These are phyloP conservation scores for Pyralis farinalis DNA, from an alignment of 2,888 invertebrate species.

Conservation along the genomic window DNA sequence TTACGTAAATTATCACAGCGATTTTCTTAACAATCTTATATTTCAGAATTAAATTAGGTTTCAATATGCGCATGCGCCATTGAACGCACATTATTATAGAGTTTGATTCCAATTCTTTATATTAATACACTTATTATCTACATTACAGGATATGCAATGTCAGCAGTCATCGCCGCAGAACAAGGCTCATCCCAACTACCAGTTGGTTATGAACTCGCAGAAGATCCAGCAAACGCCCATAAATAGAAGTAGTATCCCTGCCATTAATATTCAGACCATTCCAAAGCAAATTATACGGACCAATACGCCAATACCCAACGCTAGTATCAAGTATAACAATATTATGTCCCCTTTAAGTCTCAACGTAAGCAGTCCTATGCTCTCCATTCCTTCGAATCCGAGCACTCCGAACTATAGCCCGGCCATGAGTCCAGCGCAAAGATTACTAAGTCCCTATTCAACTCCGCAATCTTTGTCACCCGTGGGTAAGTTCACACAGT, in stretches of 20 bases:
- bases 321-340: slow-evolving; percentile 24
- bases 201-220: slow-evolving; percentile 38
- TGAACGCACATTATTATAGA: slow-evolving; percentile 1
- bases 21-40: no score
- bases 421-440: slow-evolving; percentile 57
- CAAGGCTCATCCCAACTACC: slow-evolving; percentile 41
- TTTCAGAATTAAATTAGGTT: no score
- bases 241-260: slow-evolving; percentile 43
- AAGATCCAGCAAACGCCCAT: slow-evolving; percentile 23
- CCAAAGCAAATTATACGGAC: slow-evolving; percentile 36
- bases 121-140: slow-evolving; percentile 20
- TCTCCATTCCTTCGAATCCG: slow-evolving; percentile 60
- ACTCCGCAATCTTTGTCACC: slow-evolving; percentile 66
- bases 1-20: no score
- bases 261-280: slow-evolving; percentile 51
- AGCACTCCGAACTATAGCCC: slow-evolving; percentile 54
- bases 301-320: slow-evolving; percentile 28
- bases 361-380: slow-evolving; percentile 57
- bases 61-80: not conserved
- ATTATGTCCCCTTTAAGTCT: slow-evolving; percentile 63
- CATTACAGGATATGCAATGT: slow-evolving; percentile 57
- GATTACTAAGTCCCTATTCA: slow-evolving; percentile 56
- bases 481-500: slow-evolving; percentile 48
- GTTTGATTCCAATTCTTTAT: not conserved
- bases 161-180: slow-evolving; percentile 28